Percentiles rank a stretch among this genome's conserved stretches.
These are phyloP conservation scores for Oceanodroma leucorhoa DNA, from an alignment of 2,797 vertebrate genomes.

Conservation along the genomic window DNA sequence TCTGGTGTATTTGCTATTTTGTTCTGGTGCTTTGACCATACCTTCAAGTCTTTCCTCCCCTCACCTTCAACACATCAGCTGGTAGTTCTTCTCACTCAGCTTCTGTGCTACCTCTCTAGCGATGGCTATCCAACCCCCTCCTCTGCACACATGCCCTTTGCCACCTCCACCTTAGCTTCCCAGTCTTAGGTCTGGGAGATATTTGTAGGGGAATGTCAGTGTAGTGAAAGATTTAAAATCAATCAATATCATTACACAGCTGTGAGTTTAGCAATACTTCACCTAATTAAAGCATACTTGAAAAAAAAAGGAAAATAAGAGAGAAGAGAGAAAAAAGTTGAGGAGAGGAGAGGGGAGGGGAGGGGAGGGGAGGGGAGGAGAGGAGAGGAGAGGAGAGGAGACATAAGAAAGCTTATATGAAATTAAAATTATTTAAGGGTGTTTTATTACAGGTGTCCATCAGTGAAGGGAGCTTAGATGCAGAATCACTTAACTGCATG, in stretches of 20 bases:
- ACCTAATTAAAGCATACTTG: neutral
- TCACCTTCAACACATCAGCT: neutral
- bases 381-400: no score
- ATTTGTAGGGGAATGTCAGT: neutral
- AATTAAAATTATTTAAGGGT: neutral
- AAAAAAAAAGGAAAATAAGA: neutral
- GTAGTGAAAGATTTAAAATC: neutral
- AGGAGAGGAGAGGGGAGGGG: rapidly evolving
- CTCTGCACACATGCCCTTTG: neutral
- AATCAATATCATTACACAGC: neutral
- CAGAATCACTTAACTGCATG: neutral
- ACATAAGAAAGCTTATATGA: neutral
- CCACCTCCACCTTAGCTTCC: rapidly evolving
- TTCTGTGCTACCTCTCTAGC: neutral
- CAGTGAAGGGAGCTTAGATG: neutral
- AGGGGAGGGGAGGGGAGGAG: no score
- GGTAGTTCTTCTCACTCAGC: neutral
- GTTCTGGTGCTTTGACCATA: neutral
- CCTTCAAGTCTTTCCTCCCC: neutral
- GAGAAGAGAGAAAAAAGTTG: rapidly evolving
- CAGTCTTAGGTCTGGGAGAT: neutral
- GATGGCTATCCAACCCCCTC: neutral
- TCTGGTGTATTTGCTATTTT: neutral
- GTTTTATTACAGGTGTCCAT: neutral
- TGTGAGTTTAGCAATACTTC: neutral